Percentiles rank a stretch among this genome's conserved stretches.
Evolutionary conservation across 2,113 vertebrate species (phyloP).

Genomic region (Arenaria interpres): DNA sequence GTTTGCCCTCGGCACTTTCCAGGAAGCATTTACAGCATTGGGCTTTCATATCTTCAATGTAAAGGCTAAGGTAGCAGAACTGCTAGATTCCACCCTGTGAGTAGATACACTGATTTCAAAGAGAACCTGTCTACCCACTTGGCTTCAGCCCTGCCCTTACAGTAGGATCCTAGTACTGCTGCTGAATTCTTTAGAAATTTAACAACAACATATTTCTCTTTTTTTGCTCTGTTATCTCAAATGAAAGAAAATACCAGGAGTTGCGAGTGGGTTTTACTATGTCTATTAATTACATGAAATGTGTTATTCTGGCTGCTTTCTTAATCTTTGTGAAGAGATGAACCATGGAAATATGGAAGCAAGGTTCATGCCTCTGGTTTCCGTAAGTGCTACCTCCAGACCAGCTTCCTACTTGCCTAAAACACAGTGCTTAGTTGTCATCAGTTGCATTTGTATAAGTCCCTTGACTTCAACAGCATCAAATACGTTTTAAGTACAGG

Average conservation of each 20-base stretch:
- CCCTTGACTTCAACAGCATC: not conserved
- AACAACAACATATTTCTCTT: conserved; percentile 22
- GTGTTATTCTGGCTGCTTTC: conserved; percentile 2
- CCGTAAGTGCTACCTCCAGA: not conserved
- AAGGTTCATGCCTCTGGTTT: not conserved
- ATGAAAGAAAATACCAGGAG: not conserved
- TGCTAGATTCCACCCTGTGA: not conserved
- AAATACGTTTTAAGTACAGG: not conserved
- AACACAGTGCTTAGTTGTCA: not conserved
- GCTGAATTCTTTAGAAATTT: conserved; percentile 27
- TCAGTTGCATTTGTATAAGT: not conserved
- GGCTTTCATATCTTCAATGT: not conserved
- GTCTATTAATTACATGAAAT: not conserved
- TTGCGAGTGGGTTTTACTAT: not conserved
- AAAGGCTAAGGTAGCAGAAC: not conserved
- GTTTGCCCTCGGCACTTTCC: conserved; percentile 27
- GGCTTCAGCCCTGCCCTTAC: not conserved
- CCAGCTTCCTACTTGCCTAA: not conserved
- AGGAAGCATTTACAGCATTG: not conserved
- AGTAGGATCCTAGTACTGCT: not conserved
- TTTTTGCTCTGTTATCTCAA: not conserved
- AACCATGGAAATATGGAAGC: not conserved
- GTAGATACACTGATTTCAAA: not conserved
- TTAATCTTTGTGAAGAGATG: not conserved
- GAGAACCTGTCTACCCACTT: not conserved